Percentiles rank a stretch among this genome's conserved stretches.
phyloP scores from a whole-genome alignment of 2,113 vertebrate genomes.

The Corythornis madagascariensis region DNA sequence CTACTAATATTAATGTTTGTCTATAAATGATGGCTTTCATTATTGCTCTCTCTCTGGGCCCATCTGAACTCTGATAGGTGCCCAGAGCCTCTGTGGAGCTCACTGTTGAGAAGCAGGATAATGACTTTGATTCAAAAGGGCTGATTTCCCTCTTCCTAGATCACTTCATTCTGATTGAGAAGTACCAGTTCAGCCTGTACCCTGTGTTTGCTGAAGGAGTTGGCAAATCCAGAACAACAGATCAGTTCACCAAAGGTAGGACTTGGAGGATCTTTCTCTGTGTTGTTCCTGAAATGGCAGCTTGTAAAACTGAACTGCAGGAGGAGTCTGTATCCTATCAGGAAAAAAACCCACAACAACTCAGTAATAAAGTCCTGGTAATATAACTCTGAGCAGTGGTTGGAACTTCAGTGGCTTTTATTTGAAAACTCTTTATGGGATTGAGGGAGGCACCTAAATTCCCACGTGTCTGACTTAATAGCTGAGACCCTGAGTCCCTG shows the following conservation, averaged over 20 bases:
- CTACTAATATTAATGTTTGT: neutral
- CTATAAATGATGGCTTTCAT: too few relatives aligned
- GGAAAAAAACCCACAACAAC: neutral
- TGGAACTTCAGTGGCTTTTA: neutral
- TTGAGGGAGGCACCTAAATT: neutral
- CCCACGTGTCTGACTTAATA: too few relatives aligned
- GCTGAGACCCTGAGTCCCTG: neutral
- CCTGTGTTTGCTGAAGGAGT: conserved; percentile 88
- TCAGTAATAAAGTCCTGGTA: neutral
- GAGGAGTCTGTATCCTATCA: neutral
- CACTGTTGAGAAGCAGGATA: neutral
- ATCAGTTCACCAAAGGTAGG: conserved; percentile 79
- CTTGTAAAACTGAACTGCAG: neutral
- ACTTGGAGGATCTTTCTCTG: neutral
- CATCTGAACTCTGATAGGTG: neutral
- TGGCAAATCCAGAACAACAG: conserved; percentile 76
- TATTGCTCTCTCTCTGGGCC: neutral
- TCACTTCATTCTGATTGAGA: conserved; percentile 86
- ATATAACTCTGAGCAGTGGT: neutral
- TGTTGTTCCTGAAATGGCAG: neutral
- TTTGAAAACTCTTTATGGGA: neutral
- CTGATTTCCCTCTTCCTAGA: conserved; percentile 74
- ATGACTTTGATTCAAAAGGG: neutral
- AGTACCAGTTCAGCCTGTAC: conserved; percentile 85
- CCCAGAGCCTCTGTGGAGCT: neutral